Percentiles rank a stretch among this genome's conserved stretches.
These are phyloP conservation scores for Hemiscyllium ocellatum DNA, from an alignment of 2,113 vertebrate genomes.

Conservation along the genomic window DNA sequence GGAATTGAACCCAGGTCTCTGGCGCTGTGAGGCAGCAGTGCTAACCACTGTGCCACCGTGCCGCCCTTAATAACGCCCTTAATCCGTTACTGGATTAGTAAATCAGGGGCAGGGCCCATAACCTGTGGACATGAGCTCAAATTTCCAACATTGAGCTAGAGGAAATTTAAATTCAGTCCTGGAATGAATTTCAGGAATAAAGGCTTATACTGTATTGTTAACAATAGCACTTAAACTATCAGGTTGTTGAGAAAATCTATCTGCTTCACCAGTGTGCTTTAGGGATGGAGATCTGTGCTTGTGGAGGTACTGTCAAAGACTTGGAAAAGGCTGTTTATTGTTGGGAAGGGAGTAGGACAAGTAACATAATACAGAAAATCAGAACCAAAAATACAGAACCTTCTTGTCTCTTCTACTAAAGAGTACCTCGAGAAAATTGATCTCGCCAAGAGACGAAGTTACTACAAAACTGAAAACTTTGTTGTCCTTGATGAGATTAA, in stretches of 20 bases:
- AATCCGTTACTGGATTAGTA: too few species aligned
- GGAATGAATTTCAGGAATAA: too few species aligned
- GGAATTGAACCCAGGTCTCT: too few species aligned
- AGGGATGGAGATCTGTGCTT: neutral
- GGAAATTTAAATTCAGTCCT: too few species aligned
- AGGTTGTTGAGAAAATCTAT: neutral
- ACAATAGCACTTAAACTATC: too few species aligned
- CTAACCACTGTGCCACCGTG: too few species aligned
- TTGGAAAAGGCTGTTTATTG: neutral
- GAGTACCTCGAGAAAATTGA: conserved; percentile 62
- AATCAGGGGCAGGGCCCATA: neutral
- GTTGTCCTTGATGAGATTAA: conserved; percentile 63
- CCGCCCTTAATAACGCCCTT: too few species aligned
- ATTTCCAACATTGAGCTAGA: neutral
- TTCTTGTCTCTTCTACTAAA: conserved; percentile 42
- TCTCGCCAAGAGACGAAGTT: conserved; percentile 56
- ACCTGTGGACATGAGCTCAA: neutral
- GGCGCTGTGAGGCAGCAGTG: too few species aligned
- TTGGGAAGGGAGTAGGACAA: neutral
- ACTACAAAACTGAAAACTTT: conserved; percentile 60
- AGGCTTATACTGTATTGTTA: too few species aligned
- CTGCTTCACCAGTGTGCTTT: neutral
- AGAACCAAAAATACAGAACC: neutral
- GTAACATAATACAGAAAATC: neutral
- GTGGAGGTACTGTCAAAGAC: neutral